phyloP scores from a whole-genome alignment of 2,113 vertebrate species.

The Trachemys scripta region DNA sequence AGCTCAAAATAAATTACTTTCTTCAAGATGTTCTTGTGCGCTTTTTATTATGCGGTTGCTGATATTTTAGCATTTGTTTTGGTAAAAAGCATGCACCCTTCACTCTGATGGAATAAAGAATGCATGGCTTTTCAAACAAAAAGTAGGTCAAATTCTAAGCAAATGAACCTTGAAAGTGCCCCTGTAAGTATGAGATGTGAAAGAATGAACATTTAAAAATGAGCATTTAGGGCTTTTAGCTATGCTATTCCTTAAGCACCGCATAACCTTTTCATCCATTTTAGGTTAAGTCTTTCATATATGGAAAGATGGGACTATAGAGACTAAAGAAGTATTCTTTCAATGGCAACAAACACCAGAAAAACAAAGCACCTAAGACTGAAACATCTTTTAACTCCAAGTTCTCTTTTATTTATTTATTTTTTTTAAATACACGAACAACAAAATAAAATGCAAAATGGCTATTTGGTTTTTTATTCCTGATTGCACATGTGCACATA shows the following conservation, averaged over 20 bases:
- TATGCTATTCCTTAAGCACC: neutral
- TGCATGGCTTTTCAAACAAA: neutral
- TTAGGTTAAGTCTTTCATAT: neutral
- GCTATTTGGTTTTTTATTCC: neutral
- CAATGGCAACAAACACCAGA: neutral
- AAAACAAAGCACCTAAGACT: neutral
- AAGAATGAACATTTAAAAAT: neutral
- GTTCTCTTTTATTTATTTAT: neutral
- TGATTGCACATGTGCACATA: accelerated
- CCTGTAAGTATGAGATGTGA: neutral
- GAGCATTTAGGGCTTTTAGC: neutral
- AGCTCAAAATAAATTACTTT: neutral
- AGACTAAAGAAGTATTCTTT: neutral
- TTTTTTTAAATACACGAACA: neutral
- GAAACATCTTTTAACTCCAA: accelerated
- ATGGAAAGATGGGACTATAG: neutral
- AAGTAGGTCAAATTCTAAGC: neutral
- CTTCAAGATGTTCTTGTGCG: neutral
- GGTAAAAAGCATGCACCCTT: neutral
- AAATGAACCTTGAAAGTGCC: neutral
- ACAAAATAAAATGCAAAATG: neutral
- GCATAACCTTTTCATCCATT: neutral
- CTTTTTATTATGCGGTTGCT: neutral
- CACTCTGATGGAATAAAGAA: too few species aligned
- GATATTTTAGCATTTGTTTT: neutral